Evolutionary conservation across 2,888 invertebrate genomes (phyloP).

Genomic region (Acrobasis consociella): DNA sequence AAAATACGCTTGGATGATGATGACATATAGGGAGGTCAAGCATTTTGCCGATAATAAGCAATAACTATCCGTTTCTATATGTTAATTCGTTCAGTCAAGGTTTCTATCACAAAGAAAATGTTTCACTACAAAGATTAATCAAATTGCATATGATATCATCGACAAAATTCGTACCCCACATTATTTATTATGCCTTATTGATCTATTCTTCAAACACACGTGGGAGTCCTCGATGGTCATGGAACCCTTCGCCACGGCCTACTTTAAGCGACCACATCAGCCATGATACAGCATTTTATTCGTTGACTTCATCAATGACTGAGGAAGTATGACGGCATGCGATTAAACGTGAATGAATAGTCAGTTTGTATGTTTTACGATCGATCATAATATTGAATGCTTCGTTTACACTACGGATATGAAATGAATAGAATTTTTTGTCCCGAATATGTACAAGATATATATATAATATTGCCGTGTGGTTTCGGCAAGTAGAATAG

Average conservation of each 20-base stretch:
- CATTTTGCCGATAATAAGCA: no score
- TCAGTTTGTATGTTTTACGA: slow-evolving; percentile 10
- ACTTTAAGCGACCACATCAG: slow-evolving; percentile 9
- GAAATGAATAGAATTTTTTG: no score
- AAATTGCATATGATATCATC: background rate
- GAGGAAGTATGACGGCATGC: slow-evolving; percentile 10
- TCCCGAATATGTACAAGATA: no score
- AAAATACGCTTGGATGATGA: no score
- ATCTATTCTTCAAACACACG: background rate
- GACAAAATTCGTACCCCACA: background rate
- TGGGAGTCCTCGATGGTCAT: slow-evolving; percentile 9
- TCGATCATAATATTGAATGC: background rate
- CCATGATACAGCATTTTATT: background rate
- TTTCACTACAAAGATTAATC: no score
- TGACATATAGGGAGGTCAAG: no score
- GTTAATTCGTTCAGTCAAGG: no score
- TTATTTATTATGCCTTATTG: no score
- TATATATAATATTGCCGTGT: no score
- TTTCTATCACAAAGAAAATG: no score
- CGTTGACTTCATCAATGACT: slow-evolving; percentile 12
- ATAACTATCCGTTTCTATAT: no score
- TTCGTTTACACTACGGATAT: background rate
- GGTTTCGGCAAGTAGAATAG: no score
- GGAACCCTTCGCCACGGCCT: slow-evolving; percentile 9
- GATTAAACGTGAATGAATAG: slow-evolving; percentile 9